These are phyloP conservation scores for Acronicta psi DNA, from an alignment of 2,888 invertebrate species.

Conservation along the genomic window DNA sequence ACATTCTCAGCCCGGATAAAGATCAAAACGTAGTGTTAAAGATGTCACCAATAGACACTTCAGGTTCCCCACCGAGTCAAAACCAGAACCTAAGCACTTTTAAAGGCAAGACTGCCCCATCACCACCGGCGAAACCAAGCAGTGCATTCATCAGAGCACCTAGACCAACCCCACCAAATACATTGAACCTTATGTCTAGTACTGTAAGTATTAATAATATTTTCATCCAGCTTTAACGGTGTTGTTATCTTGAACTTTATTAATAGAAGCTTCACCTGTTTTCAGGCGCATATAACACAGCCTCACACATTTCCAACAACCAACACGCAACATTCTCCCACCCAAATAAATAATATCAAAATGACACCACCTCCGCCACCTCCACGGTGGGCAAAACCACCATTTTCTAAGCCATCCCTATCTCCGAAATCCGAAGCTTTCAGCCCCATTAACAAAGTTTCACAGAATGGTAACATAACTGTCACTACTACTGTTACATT, in stretches of 20 bases:
- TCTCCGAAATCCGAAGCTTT: constrained; percentile 85
- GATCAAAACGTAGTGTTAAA: constrained; percentile 93
- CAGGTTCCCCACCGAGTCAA: constrained; percentile 85
- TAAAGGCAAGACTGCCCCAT: constrained; percentile 90
- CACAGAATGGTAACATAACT: constrained; percentile 92
- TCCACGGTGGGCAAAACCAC: constrained; percentile 95
- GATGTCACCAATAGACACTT: constrained; percentile 91
- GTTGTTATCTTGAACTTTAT: constrained; percentile 65
- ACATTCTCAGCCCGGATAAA: constrained; percentile 77
- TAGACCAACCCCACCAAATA: constrained; percentile 95
- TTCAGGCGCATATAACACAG: constrained; percentile 89
- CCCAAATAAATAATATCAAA: constrained; percentile 74
- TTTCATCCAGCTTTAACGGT: constrained; percentile 56
- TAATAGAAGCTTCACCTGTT: constrained; percentile 80
- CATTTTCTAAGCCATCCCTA: constrained; percentile 84
- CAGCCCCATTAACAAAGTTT: constrained; percentile 82
- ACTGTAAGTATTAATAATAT: constrained; percentile 76
- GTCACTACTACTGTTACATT: constrained; percentile 96
- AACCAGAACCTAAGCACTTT: constrained; percentile 91
- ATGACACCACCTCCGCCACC: constrained; percentile 95
- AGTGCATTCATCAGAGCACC: constrained; percentile 89
- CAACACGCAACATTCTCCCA: constrained; percentile 81
- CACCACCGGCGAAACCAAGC: constrained; percentile 85
- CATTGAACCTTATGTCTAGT: constrained; percentile 92
- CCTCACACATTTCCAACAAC: constrained; percentile 85